A percentile compares a stretch with the other conserved stretches of the same genome.
Conservation (phyloP, 2,113 vertebrate species). For the Aphelocoma coerulescens region DNA sequence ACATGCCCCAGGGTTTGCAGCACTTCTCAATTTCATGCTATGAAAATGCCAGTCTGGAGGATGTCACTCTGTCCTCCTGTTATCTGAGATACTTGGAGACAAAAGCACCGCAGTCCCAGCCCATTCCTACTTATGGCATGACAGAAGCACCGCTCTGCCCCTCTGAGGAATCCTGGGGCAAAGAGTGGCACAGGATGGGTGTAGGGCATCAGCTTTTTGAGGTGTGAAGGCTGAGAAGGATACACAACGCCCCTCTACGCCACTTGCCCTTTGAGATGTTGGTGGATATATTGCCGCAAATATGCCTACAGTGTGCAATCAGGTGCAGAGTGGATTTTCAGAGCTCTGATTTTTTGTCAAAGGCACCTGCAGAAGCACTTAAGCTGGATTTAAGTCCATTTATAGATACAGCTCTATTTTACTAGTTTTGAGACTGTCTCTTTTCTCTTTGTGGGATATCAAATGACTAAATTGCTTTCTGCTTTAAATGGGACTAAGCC, state of each 20-base stretch:
- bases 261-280: background rate
- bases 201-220: rapidly evolving
- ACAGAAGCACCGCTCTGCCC: rapidly evolving
- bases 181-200: background rate
- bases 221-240: background rate
- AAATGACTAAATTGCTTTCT: background rate
- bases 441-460: background rate
- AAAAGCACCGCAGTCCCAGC: background rate
- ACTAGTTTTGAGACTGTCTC: background rate
- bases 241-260: background rate
- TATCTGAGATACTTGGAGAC: background rate
- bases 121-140: background rate
- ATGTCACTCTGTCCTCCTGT: background rate
- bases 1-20: background rate
- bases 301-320: background rate
- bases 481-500: background rate
- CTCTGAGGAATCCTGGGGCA: background rate
- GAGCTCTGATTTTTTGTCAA: background rate
- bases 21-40: background rate
- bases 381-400: background rate
- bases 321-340: background rate
- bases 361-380: background rate
- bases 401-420: background rate
- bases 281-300: background rate
- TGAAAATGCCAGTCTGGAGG: background rate